phyloP scores from a whole-genome alignment of 1,140 invertebrate genomes.

The Sitophilus oryzae region DNA sequence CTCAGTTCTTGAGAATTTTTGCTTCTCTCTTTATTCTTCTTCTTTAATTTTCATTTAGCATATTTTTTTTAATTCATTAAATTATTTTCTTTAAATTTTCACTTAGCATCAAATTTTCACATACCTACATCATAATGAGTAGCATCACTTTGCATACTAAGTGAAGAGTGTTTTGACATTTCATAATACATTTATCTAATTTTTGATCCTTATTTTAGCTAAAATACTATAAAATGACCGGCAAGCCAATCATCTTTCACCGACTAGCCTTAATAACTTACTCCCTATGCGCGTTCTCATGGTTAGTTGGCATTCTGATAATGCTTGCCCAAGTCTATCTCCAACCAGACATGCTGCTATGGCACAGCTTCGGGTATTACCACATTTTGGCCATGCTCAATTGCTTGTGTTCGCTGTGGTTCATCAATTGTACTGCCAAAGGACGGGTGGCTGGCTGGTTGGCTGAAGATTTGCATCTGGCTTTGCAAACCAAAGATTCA shows the following conservation, averaged over 20 bases:
- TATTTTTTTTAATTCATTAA: no score
- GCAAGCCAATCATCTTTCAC: constrained; percentile 56
- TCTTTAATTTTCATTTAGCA: no score
- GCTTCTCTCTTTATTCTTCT: no score
- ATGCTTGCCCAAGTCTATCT: constrained; percentile 60
- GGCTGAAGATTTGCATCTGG: constrained; percentile 53
- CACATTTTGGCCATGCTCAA: constrained; percentile 65
- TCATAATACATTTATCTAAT: no score
- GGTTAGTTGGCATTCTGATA: constrained; percentile 53
- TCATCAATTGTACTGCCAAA: constrained; percentile 58
- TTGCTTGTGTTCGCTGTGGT: constrained; percentile 60
- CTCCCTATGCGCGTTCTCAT: constrained; percentile 56
- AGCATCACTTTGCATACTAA: no score
- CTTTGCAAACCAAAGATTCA: constrained; percentile 52
- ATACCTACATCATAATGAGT: no score
- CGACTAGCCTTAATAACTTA: constrained; percentile 56
- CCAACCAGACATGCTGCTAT: constrained; percentile 59
- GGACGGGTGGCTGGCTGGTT: constrained; percentile 56
- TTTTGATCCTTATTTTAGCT: constrained; percentile 49
- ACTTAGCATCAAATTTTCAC: no score
- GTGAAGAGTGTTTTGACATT: no score
- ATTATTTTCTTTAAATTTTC: no score
- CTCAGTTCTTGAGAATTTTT: no score
- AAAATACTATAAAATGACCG: constrained; percentile 59
- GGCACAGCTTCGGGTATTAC: constrained; percentile 63